Evolutionary conservation across 2,113 vertebrate genomes (phyloP).

Genomic region (Dicentrarchus labrax): DNA sequence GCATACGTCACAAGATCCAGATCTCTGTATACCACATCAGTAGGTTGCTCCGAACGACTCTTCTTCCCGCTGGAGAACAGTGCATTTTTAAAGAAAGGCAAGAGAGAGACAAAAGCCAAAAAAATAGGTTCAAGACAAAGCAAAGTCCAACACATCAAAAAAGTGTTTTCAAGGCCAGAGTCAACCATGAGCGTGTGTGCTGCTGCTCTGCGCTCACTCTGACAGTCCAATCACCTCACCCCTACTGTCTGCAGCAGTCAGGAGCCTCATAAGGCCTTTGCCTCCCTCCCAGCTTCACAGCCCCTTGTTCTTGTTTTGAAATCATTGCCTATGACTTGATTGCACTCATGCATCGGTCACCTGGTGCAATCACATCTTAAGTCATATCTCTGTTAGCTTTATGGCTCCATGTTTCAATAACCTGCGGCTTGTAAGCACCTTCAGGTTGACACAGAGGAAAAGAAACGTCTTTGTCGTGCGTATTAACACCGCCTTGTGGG

Average conservation of each 20-base stretch:
- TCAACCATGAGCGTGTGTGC: neutral
- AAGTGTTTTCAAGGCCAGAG: neutral
- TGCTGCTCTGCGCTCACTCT: neutral
- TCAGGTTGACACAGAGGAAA: slow-evolving; percentile 73
- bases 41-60: neutral
- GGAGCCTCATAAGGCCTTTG: slow-evolving; percentile 30
- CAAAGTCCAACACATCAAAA: neutral
- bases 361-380: slow-evolving; percentile 65
- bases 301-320: slow-evolving; percentile 63
- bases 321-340: slow-evolving; percentile 75
- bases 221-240: neutral
- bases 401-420: slow-evolving; percentile 76
- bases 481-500: slow-evolving; percentile 80
- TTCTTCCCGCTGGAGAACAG: neutral
- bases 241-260: neutral
- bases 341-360: slow-evolving; percentile 73
- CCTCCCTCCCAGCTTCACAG: slow-evolving; percentile 37
- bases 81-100: neutral
- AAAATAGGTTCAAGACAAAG: neutral
- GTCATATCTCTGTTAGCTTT: slow-evolving; percentile 75
- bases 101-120: neutral
- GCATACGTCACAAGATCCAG: neutral
- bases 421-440: slow-evolving; percentile 72
- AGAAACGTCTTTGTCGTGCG: slow-evolving; percentile 70
- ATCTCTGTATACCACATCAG: neutral